These are phyloP conservation scores for Shinisaurus crocodilurus DNA, from an alignment of 2,113 vertebrate genomes.

Conservation along the genomic window DNA sequence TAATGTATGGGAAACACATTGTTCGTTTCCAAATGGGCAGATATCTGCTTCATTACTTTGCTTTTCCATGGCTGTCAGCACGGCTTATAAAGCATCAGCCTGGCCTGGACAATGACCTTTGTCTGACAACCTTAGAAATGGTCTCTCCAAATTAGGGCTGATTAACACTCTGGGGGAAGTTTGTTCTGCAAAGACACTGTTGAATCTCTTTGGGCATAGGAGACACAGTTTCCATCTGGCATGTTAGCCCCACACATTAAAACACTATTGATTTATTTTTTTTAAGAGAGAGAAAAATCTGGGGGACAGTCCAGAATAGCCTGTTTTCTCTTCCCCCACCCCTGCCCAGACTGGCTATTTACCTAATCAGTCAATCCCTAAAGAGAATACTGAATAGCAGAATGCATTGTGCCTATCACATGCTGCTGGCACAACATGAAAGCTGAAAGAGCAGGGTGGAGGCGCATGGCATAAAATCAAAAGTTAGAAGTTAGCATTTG, in stretches of 20 bases:
- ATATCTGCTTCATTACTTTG: slow-evolving; percentile 21
- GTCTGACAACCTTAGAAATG: slow-evolving; percentile 31
- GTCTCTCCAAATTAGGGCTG: slow-evolving; percentile 30
- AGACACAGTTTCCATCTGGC: slow-evolving; percentile 20
- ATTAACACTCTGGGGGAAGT: slow-evolving; percentile 31
- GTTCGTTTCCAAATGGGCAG: slow-evolving; percentile 31
- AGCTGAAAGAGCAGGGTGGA: slow-evolving; percentile 9
- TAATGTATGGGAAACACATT: slow-evolving; percentile 34
- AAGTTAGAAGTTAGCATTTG: slow-evolving; percentile 17
- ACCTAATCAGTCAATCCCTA: slow-evolving; percentile 8
- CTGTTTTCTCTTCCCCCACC: neutral
- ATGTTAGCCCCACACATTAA: neutral
- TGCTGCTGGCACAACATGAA: neutral
- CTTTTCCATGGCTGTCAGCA: slow-evolving; percentile 25
- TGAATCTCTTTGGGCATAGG: slow-evolving; percentile 6
- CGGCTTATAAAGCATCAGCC: slow-evolving; percentile 11
- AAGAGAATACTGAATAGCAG: slow-evolving; percentile 6
- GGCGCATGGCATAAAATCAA: neutral
- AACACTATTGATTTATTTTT: slow-evolving; percentile 3
- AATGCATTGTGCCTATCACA: neutral
- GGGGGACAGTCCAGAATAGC: neutral
- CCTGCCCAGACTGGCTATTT: neutral
- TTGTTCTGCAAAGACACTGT: slow-evolving; percentile 18
- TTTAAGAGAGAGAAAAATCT: neutral
- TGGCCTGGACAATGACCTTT: slow-evolving; percentile 32